Evolutionary conservation across 2,797 vertebrate species (phyloP).

Genomic region (Mormyrops boulengeri): DNA sequence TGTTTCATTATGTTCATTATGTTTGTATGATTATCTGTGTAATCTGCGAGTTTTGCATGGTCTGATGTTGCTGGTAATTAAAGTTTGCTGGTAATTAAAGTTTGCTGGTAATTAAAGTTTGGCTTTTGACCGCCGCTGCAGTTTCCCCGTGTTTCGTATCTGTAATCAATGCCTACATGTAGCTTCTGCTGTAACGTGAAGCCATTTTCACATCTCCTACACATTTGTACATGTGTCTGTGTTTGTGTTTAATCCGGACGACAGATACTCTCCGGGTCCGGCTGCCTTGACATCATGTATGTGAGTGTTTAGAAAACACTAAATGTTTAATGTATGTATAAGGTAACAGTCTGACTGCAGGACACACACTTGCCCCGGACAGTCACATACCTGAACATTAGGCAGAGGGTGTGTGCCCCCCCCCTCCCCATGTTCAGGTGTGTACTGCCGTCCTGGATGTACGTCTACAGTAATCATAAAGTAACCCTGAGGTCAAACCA

Average conservation of each 20-base stretch:
- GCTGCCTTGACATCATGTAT: not conserved
- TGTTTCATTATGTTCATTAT: not conserved
- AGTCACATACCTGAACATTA: not conserved
- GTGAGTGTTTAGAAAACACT: not conserved
- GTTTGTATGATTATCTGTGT: not conserved
- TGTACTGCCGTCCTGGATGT: not conserved
- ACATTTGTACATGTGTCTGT: not conserved
- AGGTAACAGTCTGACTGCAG: not conserved
- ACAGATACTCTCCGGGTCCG: not conserved
- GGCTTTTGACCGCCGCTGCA: not conserved
- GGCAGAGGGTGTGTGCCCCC: not conserved
- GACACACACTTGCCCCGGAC: not conserved
- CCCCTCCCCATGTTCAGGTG: not conserved
- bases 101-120: not conserved
- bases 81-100: not conserved
- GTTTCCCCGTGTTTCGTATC: not conserved
- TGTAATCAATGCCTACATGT: not conserved
- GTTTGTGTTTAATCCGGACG: not conserved
- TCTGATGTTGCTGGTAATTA: not conserved
- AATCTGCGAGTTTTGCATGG: not conserved
- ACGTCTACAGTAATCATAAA: not conserved
- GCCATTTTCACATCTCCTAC: not conserved
- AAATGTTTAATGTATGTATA: not conserved
- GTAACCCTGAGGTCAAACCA: not conserved
- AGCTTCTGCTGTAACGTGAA: not conserved